Evolutionary conservation across 2,113 vertebrate genomes (phyloP).

Genomic region (Terrapene triunguis): DNA sequence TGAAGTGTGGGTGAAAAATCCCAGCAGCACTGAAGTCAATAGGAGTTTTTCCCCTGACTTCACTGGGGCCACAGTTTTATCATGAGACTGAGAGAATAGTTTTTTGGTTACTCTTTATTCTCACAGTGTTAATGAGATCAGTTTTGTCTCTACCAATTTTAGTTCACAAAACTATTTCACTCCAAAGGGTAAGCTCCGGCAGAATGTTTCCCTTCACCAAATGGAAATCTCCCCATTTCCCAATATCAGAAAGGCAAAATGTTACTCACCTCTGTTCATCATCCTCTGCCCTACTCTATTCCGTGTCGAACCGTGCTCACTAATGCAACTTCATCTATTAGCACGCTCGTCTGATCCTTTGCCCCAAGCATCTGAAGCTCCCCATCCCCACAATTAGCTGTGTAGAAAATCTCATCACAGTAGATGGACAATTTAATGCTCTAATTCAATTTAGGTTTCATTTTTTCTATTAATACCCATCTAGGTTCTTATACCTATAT

Average conservation of each 20-base stretch:
- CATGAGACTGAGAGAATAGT: background rate
- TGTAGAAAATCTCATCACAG: background rate
- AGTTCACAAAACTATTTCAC: background rate
- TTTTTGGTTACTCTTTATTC: background rate
- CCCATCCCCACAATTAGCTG: background rate
- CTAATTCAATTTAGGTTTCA: background rate
- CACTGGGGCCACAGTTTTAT: background rate
- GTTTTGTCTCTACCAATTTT: background rate
- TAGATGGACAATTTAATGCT: background rate
- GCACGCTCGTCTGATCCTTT: conserved; percentile 26
- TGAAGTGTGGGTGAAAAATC: background rate
- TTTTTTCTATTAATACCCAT: background rate
- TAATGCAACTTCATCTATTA: background rate
- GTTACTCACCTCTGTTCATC: conserved; percentile 52
- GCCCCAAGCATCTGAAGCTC: background rate
- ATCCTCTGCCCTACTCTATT: conserved; percentile 35
- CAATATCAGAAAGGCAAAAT: background rate
- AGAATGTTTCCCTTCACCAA: conserved; percentile 2
- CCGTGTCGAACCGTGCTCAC: conserved; percentile 17
- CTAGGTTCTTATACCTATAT: background rate
- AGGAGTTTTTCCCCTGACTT: background rate
- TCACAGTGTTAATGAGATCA: background rate
- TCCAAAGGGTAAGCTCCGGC: background rate
- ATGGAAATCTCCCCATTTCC: background rate
- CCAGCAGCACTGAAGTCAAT: background rate